These are phyloP conservation scores for Clistopyga incitator DNA, from an alignment of 2,888 invertebrate genomes.

Conservation along the genomic window DNA sequence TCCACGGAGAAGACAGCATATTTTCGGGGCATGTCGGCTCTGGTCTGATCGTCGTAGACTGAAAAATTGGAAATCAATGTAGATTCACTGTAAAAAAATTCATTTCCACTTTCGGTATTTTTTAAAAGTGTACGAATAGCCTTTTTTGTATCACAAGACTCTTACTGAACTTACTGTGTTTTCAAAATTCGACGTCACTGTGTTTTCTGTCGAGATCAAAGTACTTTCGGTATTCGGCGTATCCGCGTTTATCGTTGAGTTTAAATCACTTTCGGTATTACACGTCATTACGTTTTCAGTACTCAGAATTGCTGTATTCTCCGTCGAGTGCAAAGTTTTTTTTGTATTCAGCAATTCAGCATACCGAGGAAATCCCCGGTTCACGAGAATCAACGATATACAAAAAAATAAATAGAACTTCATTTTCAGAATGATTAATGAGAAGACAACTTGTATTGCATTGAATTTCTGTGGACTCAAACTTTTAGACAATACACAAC, in stretches of 20 bases:
- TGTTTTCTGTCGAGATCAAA: too few relatives aligned
- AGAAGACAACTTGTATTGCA: background rate
- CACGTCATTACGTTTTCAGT: too few relatives aligned
- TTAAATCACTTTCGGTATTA: too few relatives aligned
- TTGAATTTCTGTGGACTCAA: background rate
- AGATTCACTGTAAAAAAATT: background rate
- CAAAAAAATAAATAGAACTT: slow-evolving; percentile 16
- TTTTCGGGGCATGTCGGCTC: slow-evolving; percentile 86
- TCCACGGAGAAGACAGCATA: slow-evolving; percentile 88
- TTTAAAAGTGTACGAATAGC: background rate
- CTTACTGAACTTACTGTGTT: slow-evolving; percentile 65
- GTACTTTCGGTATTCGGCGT: too few relatives aligned
- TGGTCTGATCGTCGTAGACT: slow-evolving; percentile 74
- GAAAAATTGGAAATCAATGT: slow-evolving; percentile 20
- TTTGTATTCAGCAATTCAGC: slow-evolving; percentile 48
- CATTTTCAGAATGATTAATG: background rate
- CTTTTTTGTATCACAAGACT: background rate
- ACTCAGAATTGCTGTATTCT: too few relatives aligned
- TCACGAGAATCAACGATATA: slow-evolving; percentile 27
- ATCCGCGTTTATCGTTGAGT: too few relatives aligned
- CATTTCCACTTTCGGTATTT: too few relatives aligned
- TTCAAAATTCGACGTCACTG: background rate
- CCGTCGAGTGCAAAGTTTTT: too few relatives aligned
- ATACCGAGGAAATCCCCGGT: slow-evolving; percentile 71
- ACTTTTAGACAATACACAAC: background rate